phyloP scores from a whole-genome alignment of 2,888 invertebrate species.

The Lycaena phlaeas region DNA sequence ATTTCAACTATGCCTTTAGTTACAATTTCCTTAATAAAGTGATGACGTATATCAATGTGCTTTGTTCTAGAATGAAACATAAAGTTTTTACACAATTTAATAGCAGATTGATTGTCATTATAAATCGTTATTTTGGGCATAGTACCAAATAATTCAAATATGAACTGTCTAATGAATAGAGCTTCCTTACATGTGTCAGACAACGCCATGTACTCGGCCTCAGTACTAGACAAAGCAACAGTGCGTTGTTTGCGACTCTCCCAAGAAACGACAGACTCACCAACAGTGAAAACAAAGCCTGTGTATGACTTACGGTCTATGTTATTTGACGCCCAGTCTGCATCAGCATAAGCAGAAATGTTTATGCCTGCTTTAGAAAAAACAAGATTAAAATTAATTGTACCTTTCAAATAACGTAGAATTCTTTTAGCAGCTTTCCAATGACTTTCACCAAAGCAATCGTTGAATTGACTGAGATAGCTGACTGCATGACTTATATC shows the following conservation, averaged over 20 bases:
- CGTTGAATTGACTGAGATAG: slow-evolving; percentile 20
- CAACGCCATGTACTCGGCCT: no score
- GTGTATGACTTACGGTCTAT: slow-evolving; percentile 19
- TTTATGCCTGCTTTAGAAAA: no score
- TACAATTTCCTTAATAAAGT: no score
- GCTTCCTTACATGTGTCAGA: no score
- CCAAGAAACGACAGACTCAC: slow-evolving; percentile 11
- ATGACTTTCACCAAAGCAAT: slow-evolving; percentile 13
- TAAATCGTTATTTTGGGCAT: not conserved
- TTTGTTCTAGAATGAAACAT: slow-evolving; percentile 6
- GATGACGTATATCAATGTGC: slow-evolving; percentile 8
- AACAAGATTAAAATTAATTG: slow-evolving; percentile 13
- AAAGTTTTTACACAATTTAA: slow-evolving; percentile 6
- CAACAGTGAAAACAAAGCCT: slow-evolving; percentile 18
- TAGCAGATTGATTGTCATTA: slow-evolving; percentile 9
- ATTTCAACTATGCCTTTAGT: not conserved
- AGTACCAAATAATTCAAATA: slow-evolving; percentile 1
- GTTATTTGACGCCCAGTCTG: slow-evolving; percentile 17
- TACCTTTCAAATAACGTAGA: slow-evolving; percentile 21
- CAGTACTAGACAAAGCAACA: slow-evolving; percentile 8
- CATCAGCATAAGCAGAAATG: slow-evolving; percentile 18
- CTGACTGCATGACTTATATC: slow-evolving; percentile 21
- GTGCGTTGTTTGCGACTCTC: slow-evolving; percentile 14
- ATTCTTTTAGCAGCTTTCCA: slow-evolving; percentile 22
- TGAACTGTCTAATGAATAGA: no score